phyloP scores from a whole-genome alignment of 2,888 invertebrate species.

The Cordilura impudica region DNA sequence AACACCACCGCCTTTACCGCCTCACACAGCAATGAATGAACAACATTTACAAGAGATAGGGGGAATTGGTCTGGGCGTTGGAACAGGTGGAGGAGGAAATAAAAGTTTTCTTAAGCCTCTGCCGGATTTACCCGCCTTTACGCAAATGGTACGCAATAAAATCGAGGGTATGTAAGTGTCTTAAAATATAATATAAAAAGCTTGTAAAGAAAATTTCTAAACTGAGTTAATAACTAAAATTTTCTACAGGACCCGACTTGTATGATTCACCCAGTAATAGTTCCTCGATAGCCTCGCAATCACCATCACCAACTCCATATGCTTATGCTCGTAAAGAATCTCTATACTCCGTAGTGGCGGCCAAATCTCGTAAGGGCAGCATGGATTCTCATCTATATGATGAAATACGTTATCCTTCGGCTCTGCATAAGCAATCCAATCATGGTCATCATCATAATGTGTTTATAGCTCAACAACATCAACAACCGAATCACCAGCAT shows the following conservation, averaged over 20 bases:
- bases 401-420: conserved; percentile 75
- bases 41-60: conserved; percentile 53
- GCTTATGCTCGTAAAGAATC: conserved; percentile 76
- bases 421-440: conserved; percentile 63
- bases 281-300: conserved; percentile 68
- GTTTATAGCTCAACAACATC: conserved; percentile 52
- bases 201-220: not conserved
- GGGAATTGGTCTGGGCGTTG: conserved; percentile 15
- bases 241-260: conserved; percentile 70
- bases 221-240: not conserved
- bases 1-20: conserved; percentile 48
- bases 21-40: conserved; percentile 48
- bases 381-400: conserved; percentile 76
- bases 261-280: conserved; percentile 77
- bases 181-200: not conserved
- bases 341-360: conserved; percentile 73
- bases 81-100: conserved; percentile 55
- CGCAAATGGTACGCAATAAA: conserved; percentile 70
- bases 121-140: conserved; percentile 73
- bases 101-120: conserved; percentile 74
- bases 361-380: conserved; percentile 76
- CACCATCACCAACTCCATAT: conserved; percentile 66
- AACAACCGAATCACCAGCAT: not conserved
- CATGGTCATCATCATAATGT: conserved; percentile 58
- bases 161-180: conserved; percentile 77